Base-by-base conservation (phyloP, 2,797 vertebrate species). In the Mus caroli region DNA sequence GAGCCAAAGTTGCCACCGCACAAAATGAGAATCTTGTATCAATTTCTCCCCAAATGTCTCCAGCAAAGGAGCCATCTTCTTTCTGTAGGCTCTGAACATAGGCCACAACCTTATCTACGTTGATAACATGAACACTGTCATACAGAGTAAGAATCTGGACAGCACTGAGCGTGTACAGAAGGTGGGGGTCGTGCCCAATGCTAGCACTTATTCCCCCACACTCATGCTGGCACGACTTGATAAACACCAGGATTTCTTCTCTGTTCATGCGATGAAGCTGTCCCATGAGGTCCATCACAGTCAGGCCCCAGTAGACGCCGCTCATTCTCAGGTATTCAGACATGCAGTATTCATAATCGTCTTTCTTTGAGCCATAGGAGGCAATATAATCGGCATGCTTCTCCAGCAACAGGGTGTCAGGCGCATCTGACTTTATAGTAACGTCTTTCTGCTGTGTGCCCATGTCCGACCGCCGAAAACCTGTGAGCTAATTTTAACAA, bases 1-100 rank as follows among this genome's bases (percentile, higher is more conserved):
- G 98, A 0, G 99, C 99, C 77, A 99, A 99, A 15, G 99, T 99
- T 91, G 99, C 99, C 73, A 99, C 99, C 1, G 99, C 99, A 98
- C 99, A 99, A 98, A 99, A 99, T 69, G 99, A 99, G 98, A 99
- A 99, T 78, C 99, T 98, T 64, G 99, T 99, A 96, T 99, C 99
- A 95, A 99, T 99, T 98, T 99, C 99, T 96, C 99, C 99, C 99
- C 99, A 99, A 98, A 99, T 99, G 89, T 99, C 99, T 96, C 99
- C 99, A 95, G 99, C 99, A 97, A 99, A 99, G 0, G 99, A 99
- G 28, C 99, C 99, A 64, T 99, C 99, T 92, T 99, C 99, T 97
- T 99, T 99, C 98, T 99, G 99, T 91, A 99, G 98, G 89, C 98
- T 99, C 97, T 99, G 99, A 91, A 99, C 99, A 90, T 99, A 99